Base-by-base conservation (phyloP, 2,113 vertebrate genomes). In the Bubo scandiacus region DNA sequence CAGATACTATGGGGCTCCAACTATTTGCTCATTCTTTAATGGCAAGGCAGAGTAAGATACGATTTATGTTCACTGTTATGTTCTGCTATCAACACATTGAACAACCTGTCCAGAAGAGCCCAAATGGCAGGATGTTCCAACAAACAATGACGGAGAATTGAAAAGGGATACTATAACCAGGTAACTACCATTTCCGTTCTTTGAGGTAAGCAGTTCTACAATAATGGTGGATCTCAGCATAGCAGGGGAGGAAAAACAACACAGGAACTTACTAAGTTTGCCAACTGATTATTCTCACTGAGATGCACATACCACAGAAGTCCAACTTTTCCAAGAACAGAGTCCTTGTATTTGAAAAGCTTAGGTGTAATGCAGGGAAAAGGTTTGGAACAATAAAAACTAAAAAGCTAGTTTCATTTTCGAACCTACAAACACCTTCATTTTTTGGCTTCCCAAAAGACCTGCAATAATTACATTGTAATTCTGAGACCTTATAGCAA, bases 271-370 rank as follows among this genome's bases (percentile, higher is more conserved):
- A 5, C 38, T 58, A 29, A 11, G 6, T 63, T 84, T 54, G 29
- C 18, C 47, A 38, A 12, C 13, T 58, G 49, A 51, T 83, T 40
- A 18, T 49, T 88, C 62, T 79, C 36, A 52, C 4, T 34, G 36
- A 82, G 52, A 49, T 0, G 1, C 66, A 17, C 5, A 4, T 55
- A 67, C 0, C 2, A 66, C 5, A 75, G 18, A 67, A 83, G 20
- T 57, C 40, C 49, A 61, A n/a, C 13, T 65, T 58, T 32, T 49
- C 27, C 45, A 78, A 32, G 52, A 84, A 54, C 38, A 86, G n/a
- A 62, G 17, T 30, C 9, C 14, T 68, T 70, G 59, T 30, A 30
- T 30, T 85, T 74, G 55, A 74, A 81, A 6, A 74, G 15, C 34
- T 71, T 61, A 68, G 5, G 23, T 34, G 29, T 40, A 84, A 66